Conservation (phyloP, 2,888 invertebrate genomes). For the Acleris sparsana region DNA sequence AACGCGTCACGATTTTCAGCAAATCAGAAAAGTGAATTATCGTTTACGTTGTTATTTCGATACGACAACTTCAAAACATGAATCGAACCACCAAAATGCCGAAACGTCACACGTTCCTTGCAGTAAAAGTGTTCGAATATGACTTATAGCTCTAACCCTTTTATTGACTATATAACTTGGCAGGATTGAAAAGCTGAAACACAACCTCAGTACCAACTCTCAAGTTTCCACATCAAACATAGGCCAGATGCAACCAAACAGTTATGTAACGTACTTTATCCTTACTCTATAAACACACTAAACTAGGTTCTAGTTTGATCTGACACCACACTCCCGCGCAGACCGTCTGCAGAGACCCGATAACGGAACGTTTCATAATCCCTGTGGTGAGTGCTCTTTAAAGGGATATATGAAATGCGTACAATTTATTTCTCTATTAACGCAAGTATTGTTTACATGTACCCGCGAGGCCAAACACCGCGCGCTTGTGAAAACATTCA, state of each 20-base stretch:
- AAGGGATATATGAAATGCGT: conserved; percentile 76
- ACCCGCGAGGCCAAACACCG: conserved; percentile 69
- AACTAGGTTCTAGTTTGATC: conserved; percentile 46
- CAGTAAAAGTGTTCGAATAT: too few relatives aligned
- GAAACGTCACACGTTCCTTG: too few relatives aligned
- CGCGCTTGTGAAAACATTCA: conserved; percentile 78
- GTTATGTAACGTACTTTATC: conserved; percentile 22
- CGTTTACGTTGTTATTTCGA: too few relatives aligned
- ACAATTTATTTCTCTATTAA: conserved; percentile 83
- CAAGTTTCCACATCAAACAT: conserved; percentile 1
- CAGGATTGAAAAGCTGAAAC: too few relatives aligned
- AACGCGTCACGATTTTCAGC: too few relatives aligned
- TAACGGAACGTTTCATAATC: conserved; percentile 65
- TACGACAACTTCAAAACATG: too few relatives aligned
- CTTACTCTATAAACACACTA: conserved; percentile 22
- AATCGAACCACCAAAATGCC: too few relatives aligned
- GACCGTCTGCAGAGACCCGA: conserved; percentile 58
- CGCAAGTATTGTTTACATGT: conserved; percentile 78
- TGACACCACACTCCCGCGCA: conserved; percentile 46
- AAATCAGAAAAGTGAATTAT: too few relatives aligned
- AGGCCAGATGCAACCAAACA: neutral
- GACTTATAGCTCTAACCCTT: too few relatives aligned
- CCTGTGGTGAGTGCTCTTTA: conserved; percentile 68
- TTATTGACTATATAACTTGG: too few relatives aligned
- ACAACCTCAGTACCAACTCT: too few relatives aligned